A percentile compares a stretch with the other conserved stretches of the same genome.
Evolutionary conservation across 2,797 vertebrate species (phyloP).

Genomic region (Otolemur crassicaudatus): DNA sequence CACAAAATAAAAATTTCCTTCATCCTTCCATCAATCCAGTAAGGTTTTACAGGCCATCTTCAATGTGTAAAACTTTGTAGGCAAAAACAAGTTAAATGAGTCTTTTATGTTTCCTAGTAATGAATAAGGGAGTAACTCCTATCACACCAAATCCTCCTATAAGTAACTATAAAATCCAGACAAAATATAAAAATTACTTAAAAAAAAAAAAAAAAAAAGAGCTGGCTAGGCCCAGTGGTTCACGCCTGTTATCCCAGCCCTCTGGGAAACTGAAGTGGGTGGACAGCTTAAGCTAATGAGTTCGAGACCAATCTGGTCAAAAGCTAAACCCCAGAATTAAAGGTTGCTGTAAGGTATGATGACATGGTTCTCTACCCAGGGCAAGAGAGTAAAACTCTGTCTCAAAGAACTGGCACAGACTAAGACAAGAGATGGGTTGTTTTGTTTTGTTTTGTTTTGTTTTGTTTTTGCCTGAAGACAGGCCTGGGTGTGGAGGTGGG

Average conservation of each 20-base stretch:
- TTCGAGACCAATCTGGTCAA: too few relatives aligned
- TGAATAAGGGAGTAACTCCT: not conserved
- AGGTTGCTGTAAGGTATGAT: too few relatives aligned
- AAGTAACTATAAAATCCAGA: not conserved
- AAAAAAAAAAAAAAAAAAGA: not conserved
- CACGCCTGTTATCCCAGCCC: too few relatives aligned
- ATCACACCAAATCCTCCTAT: not conserved
- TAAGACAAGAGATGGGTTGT: not conserved
- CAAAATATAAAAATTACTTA: not conserved
- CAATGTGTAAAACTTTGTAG: not conserved
- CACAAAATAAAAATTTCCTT: not conserved
- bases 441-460: too few relatives aligned
- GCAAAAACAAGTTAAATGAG: not conserved
- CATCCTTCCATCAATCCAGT: not conserved
- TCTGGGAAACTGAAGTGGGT: too few relatives aligned
- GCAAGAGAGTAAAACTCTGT: too few relatives aligned
- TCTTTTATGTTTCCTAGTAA: not conserved
- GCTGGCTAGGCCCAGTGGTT: too few relatives aligned
- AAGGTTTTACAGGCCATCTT: not conserved
- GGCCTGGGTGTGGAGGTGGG: not conserved
- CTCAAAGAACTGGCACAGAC: not conserved
- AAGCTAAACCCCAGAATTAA: too few relatives aligned
- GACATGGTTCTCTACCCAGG: too few relatives aligned
- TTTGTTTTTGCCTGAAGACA: not conserved
- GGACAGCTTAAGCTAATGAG: too few relatives aligned